phyloP scores from a whole-genome alignment of 2,888 invertebrate genomes.

The Serrognathus titanus region DNA sequence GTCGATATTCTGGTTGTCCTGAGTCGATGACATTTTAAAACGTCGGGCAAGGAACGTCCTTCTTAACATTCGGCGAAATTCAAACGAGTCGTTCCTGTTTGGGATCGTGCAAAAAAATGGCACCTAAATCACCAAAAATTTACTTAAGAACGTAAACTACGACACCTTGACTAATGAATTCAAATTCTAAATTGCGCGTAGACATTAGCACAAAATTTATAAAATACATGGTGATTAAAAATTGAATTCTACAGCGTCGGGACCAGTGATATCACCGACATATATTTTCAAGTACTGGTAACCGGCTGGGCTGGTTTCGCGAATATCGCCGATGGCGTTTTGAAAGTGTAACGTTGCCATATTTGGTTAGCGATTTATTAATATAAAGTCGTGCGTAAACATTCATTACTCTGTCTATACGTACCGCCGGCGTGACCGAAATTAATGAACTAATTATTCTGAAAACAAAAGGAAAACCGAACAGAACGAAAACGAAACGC shows the following conservation, averaged over 20 bases:
- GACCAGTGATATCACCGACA: constrained; percentile 18
- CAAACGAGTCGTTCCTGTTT: constrained; percentile 8
- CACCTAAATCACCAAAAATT: no score
- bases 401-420: constrained; percentile 6
- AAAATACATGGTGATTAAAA: not conserved
- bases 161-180: no score
- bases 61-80: constrained; percentile 18
- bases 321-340: constrained; percentile 22
- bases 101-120: no score
- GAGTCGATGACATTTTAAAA: constrained; percentile 9
- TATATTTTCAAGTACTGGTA: constrained; percentile 24
- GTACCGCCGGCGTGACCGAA: constrained; percentile 8
- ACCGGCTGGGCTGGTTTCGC: constrained; percentile 26
- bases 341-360: constrained; percentile 29
- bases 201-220: no score
- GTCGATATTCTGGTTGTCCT: not conserved
- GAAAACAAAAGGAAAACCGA: not conserved
- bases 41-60: constrained; percentile 22
- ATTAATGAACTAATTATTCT: constrained; percentile 1
- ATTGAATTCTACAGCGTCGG: not conserved
- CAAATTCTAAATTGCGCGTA: no score
- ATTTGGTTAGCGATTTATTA: constrained; percentile 18
- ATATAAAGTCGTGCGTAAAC: constrained; percentile 7
- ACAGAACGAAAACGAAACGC: not conserved
- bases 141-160: no score